Evolutionary conservation across 2,113 vertebrate species (phyloP).

Genomic region (Myrmophylax atrothorax): DNA sequence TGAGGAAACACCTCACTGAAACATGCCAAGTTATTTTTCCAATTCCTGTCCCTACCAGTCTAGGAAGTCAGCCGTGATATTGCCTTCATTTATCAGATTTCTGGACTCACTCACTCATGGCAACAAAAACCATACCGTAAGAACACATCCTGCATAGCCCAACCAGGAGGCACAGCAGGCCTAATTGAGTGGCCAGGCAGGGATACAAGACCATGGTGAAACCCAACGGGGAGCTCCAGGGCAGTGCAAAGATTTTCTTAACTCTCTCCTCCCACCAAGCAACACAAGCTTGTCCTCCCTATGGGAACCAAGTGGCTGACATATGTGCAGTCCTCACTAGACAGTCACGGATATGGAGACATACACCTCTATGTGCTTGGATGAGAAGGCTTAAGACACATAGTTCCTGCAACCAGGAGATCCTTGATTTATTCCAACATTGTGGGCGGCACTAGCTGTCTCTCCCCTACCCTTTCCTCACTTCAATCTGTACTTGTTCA

Average conservation of each 20-base stretch:
- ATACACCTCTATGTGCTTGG: neutral
- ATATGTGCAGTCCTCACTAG: fast-evolving
- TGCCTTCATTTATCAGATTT: neutral
- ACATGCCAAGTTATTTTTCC: neutral
- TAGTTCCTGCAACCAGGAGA: neutral
- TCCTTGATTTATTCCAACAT: fast-evolving
- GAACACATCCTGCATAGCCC: neutral
- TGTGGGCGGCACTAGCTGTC: neutral
- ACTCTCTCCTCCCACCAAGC: neutral
- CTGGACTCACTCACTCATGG: neutral
- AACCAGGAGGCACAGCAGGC: neutral
- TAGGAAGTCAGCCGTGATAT: neutral
- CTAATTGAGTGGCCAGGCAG: neutral
- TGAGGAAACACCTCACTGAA: neutral
- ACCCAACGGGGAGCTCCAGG: neutral
- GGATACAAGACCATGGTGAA: neutral
- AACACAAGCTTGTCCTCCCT: neutral
- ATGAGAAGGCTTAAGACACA: neutral
- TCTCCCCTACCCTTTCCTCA: fast-evolving
- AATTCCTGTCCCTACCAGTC: neutral
- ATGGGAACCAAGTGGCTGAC: fast-evolving
- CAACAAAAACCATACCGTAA: neutral
- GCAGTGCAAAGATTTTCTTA: neutral
- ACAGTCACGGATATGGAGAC: neutral
- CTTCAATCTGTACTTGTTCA: neutral